Percentiles rank a stretch among this genome's conserved stretches.
Conservation (phyloP, 2,888 invertebrate species). For the Aleiodes leptofemur region DNA sequence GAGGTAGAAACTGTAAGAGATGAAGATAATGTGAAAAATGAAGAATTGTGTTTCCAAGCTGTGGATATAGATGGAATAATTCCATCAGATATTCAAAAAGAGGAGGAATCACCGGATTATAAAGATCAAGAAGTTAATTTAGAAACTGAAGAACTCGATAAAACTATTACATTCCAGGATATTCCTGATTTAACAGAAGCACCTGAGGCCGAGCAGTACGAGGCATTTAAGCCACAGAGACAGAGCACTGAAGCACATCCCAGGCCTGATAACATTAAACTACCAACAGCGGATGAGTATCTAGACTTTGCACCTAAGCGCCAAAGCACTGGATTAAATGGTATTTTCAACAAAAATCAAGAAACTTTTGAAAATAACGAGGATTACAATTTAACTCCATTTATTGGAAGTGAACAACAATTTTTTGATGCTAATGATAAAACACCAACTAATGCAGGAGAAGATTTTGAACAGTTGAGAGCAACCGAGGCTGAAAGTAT, state of each 20-base stretch:
- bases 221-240: constrained; percentile 62
- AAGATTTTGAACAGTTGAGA: constrained; percentile 58
- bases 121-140: constrained; percentile 1
- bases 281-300: constrained; percentile 45
- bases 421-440: constrained; percentile 32
- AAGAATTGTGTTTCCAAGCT: not conserved
- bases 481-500: constrained; percentile 62
- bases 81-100: not conserved
- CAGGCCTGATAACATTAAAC: not conserved
- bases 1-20: not conserved
- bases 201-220: constrained; percentile 55
- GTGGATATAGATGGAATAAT: not conserved
- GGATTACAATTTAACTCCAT: too few species aligned
- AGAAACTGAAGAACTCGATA: constrained; percentile 6
- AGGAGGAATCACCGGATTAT: constrained; percentile 14
- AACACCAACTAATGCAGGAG: not conserved
- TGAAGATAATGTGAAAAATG: not conserved
- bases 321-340: constrained; percentile 53
- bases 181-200: constrained; percentile 29
- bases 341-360: not conserved
- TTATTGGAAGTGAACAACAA: not conserved
- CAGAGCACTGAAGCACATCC: constrained; percentile 60
- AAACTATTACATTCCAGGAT: constrained; percentile 30
- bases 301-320: constrained; percentile 51
- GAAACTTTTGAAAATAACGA: too few species aligned